Evolutionary conservation across 2,113 vertebrate species (phyloP).

Genomic region (Syrmaticus mikado): DNA sequence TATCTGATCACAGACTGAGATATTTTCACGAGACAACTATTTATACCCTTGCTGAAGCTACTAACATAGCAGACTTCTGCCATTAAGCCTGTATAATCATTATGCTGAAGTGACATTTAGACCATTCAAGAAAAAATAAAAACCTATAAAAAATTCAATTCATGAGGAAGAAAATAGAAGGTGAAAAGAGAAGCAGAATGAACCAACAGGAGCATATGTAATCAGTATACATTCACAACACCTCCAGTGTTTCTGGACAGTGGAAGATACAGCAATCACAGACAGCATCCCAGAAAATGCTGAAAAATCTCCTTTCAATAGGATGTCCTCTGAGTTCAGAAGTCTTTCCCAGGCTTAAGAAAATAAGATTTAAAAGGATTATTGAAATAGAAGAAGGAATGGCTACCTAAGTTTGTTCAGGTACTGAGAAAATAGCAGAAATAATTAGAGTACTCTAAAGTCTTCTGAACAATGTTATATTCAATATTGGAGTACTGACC

Average conservation of each 20-base stretch:
- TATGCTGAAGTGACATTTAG: not conserved
- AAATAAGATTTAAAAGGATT: slow-evolving; percentile 36
- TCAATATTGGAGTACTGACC: not conserved
- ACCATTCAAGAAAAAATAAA: not conserved
- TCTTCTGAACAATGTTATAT: not conserved
- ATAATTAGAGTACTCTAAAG: not conserved
- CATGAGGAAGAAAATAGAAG: slow-evolving; percentile 9
- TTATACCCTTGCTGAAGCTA: not conserved
- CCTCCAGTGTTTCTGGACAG: not conserved
- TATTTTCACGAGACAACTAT: slow-evolving; percentile 12
- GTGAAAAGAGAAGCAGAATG: slow-evolving; percentile 3
- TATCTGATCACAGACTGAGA: not conserved
- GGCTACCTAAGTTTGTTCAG: not conserved
- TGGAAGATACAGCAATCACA: not conserved
- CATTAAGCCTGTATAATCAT: not conserved
- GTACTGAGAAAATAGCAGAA: not conserved
- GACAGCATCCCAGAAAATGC: not conserved
- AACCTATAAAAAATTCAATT: not conserved
- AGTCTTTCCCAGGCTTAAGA: not conserved
- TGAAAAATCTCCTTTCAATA: slow-evolving; percentile 17
- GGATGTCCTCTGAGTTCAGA: slow-evolving; percentile 3
- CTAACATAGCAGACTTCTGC: not conserved
- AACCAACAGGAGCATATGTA: not conserved
- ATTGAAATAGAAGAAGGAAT: not conserved
- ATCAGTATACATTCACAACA: not conserved